Conservation (phyloP, 1,140 invertebrate species). For the Caenorhabditis remanei region DNA sequence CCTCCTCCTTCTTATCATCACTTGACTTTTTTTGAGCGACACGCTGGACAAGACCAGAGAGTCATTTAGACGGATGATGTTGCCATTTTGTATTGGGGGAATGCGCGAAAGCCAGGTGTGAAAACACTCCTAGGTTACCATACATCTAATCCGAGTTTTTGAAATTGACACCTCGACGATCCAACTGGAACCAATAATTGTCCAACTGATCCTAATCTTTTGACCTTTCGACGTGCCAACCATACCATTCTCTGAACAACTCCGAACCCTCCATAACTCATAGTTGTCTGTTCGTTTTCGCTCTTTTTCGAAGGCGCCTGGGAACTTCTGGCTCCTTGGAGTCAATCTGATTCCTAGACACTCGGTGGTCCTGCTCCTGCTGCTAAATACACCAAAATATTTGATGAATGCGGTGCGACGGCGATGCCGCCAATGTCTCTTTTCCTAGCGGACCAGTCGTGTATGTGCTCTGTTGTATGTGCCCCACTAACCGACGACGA, state of each 20-base stretch:
- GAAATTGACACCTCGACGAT: no score
- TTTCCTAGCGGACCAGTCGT: slow-evolving; percentile 53
- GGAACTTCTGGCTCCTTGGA: neutral
- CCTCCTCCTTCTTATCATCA: slow-evolving; percentile 44
- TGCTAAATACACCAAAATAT: slow-evolving; percentile 57
- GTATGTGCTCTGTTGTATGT: slow-evolving; percentile 53
- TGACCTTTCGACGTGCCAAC: no score
- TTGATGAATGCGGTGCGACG: slow-evolving; percentile 51
- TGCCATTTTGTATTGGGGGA: neutral
- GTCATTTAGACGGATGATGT: slow-evolving; percentile 14
- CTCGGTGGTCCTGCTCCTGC: slow-evolving; percentile 44
- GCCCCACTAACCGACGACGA: slow-evolving; percentile 55
- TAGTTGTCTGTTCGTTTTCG: neutral
- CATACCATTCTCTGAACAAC: no score
- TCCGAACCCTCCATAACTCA: neutral
- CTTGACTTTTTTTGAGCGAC: slow-evolving; percentile 50
- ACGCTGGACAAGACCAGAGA: slow-evolving; percentile 30
- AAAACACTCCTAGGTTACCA: neutral
- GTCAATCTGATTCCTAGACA: slow-evolving; percentile 34
- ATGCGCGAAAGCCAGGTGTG: neutral
- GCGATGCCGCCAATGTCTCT: slow-evolving; percentile 48
- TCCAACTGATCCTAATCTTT: no score
- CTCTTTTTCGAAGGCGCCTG: neutral
- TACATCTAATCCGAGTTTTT: neutral
- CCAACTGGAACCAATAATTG: no score